Evolutionary conservation across 2,888 invertebrate species (phyloP).

Genomic region (Andrena fulva): DNA sequence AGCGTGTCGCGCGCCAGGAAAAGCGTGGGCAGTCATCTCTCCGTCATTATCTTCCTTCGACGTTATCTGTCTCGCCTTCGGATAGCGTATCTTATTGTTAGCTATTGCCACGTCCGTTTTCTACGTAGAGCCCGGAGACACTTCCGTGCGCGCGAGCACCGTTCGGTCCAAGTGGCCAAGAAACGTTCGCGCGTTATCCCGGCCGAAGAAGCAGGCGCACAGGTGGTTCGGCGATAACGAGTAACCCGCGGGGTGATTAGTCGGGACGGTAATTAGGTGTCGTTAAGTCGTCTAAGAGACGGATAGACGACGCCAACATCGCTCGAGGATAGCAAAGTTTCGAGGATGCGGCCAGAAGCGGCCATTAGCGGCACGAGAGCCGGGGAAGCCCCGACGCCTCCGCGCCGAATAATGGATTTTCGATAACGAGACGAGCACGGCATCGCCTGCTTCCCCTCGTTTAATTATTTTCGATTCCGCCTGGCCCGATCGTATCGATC

Average conservation of each 20-base stretch:
- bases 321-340: conserved; percentile 36
- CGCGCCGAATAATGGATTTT: conserved; percentile 64
- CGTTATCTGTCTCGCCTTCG: conserved; percentile 32
- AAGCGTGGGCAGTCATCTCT: conserved; percentile 41
- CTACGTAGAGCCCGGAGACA: neutral
- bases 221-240: conserved; percentile 7
- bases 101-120: conserved; percentile 31
- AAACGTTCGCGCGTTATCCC: neutral
- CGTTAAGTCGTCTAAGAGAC: conserved; percentile 31
- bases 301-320: conserved; percentile 7
- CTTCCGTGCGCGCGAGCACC: conserved; percentile 4
- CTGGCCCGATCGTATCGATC: conserved; percentile 1
- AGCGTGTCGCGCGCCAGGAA: conserved; percentile 38
- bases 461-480: conserved; percentile 45
- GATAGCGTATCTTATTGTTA: conserved; percentile 57
- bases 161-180: neutral
- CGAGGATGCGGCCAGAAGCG: conserved; percentile 36
- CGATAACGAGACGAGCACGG: conserved; percentile 57
- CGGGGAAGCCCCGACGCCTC: conserved; percentile 23
- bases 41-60: conserved; percentile 23
- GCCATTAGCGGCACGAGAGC: conserved; percentile 49
- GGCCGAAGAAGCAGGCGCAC: neutral
- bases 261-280: conserved; percentile 35
- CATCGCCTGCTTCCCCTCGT: conserved; percentile 7
- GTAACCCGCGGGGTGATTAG: conserved; percentile 31